These are phyloP conservation scores for Seira musarum DNA, from an alignment of 2,888 invertebrate species.

Conservation along the genomic window DNA sequence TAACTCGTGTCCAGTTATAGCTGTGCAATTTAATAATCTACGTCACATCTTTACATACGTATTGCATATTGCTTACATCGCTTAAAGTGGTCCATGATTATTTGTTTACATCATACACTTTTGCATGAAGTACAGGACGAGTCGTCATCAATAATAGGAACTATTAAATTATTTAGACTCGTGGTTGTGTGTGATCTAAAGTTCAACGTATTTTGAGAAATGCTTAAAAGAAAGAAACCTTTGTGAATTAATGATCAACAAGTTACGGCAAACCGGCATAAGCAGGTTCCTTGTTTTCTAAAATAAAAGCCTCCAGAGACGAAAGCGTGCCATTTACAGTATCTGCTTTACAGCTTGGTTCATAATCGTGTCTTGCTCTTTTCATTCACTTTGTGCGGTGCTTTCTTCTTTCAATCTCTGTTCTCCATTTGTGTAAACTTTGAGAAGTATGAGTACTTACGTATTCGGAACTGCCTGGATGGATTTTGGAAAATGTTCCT, in stretches of 20 bases:
- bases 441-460: slow-evolving; percentile 41
- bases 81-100: too few species aligned
- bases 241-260: neutral
- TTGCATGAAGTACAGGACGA: too few species aligned
- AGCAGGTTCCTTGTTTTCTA: neutral
- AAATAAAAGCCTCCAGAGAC: neutral
- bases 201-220: too few species aligned
- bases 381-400: neutral
- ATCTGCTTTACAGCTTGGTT: neutral
- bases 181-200: too few species aligned
- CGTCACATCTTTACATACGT: too few species aligned
- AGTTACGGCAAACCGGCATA: neutral
- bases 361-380: neutral
- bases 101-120: too few species aligned
- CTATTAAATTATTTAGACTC: too few species aligned
- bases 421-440: neutral
- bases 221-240: too few species aligned
- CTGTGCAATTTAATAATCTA: too few species aligned
- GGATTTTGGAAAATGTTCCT: slow-evolving; percentile 55
- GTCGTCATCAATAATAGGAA: too few species aligned
- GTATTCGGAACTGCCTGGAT: slow-evolving; percentile 50
- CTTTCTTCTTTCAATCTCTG: neutral
- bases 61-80: too few species aligned
- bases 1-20: neutral
- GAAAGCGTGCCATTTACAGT: neutral